Conservation (phyloP, 2,797 vertebrate genomes). For the Argentina silus region DNA sequence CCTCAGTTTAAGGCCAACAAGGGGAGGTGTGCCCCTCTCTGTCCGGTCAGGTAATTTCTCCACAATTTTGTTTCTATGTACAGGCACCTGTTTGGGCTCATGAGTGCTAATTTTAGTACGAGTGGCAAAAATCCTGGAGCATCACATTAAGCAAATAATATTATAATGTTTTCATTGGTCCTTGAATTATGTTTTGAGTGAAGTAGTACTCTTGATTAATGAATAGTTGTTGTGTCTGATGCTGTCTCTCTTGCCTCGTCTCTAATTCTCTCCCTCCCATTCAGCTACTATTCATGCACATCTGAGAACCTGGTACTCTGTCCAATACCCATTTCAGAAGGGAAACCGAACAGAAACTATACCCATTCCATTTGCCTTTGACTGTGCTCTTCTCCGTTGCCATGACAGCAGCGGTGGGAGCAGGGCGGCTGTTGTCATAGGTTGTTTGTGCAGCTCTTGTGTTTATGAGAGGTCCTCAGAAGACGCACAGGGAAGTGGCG, state of each 20-base stretch:
- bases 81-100: too few species aligned
- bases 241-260: neutral
- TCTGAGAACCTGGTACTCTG: neutral
- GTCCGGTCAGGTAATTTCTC: too few species aligned
- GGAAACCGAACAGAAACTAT: conserved; percentile 41
- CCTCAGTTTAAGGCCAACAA: too few species aligned
- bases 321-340: conserved; percentile 47
- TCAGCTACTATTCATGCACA: neutral
- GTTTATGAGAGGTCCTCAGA: conserved; percentile 74
- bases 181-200: too few species aligned
- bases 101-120: too few species aligned
- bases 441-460: conserved; percentile 80
- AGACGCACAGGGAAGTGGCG: conserved; percentile 42
- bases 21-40: too few species aligned
- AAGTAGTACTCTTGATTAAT: too few species aligned
- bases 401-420: conserved; percentile 79
- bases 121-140: too few species aligned
- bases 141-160: too few species aligned
- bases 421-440: conserved; percentile 76
- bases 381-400: conserved; percentile 76
- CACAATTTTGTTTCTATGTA: too few species aligned
- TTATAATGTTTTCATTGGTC: too few species aligned
- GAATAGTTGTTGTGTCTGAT: too few species aligned
- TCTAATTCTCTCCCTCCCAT: neutral
- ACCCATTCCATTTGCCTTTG: conserved; percentile 58